Conservation (phyloP, 2,888 invertebrate genomes). For the Apotomis turbidana region DNA sequence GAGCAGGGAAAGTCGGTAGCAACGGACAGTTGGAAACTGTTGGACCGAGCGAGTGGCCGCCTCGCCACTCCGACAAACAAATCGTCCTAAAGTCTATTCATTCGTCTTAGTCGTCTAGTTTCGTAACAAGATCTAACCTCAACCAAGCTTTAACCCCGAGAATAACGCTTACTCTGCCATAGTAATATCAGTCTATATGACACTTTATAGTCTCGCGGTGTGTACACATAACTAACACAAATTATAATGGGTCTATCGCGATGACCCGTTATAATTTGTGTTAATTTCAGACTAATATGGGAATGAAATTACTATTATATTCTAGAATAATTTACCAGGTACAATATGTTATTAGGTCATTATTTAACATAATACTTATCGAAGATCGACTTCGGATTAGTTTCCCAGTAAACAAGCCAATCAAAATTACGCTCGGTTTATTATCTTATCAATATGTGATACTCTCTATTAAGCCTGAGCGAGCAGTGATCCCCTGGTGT, state of each 20-base stretch:
- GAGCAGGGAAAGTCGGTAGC: conserved; percentile 4
- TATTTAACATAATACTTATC: conserved; percentile 4
- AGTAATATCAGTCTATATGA: no score
- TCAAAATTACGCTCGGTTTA: conserved; percentile 19
- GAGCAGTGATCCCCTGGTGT: conserved; percentile 7
- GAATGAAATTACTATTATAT: no score
- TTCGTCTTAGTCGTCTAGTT: no score
- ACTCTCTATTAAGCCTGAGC: conserved; percentile 13
- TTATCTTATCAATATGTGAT: conserved; percentile 12
- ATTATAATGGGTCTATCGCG: no score
- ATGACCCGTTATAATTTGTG: no score
- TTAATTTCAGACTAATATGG: no score
- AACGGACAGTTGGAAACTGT: conserved; percentile 15
- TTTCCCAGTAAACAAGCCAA: conserved; percentile 25
- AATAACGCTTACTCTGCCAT: no score
- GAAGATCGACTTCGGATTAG: background rate
- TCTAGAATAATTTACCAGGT: background rate
- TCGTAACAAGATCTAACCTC: no score
- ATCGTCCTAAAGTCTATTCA: background rate
- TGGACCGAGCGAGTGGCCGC: conserved; percentile 7
- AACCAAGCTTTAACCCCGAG: no score
- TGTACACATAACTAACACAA: no score
- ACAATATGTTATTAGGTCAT: conserved; percentile 1
- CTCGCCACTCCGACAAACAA: conserved; percentile 4
- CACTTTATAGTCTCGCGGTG: no score